Base-by-base conservation (phyloP, 1,140 invertebrate species). In the Paraescarpia echinospica region DNA sequence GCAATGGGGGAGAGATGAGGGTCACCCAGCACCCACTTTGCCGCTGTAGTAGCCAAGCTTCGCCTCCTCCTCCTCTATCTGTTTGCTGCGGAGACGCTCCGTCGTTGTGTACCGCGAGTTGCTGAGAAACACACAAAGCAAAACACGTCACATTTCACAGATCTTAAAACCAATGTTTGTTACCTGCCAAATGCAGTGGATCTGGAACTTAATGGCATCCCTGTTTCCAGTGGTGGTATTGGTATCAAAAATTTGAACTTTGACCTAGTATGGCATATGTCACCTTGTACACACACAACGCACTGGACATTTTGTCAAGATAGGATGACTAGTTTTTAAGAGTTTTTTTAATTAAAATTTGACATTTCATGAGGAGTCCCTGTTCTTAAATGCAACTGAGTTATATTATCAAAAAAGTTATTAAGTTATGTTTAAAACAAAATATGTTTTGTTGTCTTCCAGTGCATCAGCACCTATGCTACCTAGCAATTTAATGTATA, bases 11-110 rank as follows among this genome's bases (percentile, higher is more conserved):
- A 90, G n/a, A 35, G 59, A 77, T 2, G 4, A 31, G 59, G 27
- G 59, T 0, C 8, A 27, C 27, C 59, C 18, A 33, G 8, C 35
- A 90, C 89, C 27, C 35, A 90, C 89, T 31, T 90, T 90, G 22
- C 35, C 33, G 18, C 35, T 90, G 35, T 90, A 90, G 6, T 90
- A 90, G 14, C 35, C 35, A 2, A 35, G 34, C 27, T 90, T 90
- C 9, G 35, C 35, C n/a, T 90, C 89, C n/a, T 90, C 89, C 89
- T 90, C 89, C 35, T 90, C 22, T 90, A 34, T 90, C 35, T 90
- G 35, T 18, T 90, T 90, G 89, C 89, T 12, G 18, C 35, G 89
- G 18, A 34, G 14, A 12, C 89, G 35, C 14, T 34, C 34, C n/a
- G 89, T 34, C 5, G 33, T 35, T 90, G 89, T 90, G 33, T 34